Base-by-base conservation (phyloP, 2,888 invertebrate species). In the Scaeva pyrastri region DNA sequence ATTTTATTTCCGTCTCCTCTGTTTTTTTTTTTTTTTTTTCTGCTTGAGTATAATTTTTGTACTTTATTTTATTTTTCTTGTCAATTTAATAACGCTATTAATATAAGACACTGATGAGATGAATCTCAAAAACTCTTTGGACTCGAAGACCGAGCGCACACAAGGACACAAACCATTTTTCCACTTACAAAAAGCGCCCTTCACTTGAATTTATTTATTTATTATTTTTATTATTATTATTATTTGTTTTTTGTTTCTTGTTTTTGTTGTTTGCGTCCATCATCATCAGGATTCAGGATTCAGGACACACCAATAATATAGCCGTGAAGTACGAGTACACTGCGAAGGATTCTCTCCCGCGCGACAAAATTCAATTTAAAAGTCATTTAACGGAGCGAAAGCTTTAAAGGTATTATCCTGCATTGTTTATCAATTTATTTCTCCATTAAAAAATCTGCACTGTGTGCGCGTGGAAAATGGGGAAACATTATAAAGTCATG, bases 391-490 rank as follows among this genome's bases (percentile, higher is more conserved):
- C 87, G 85, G 78, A 88, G 87, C 88, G 88, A 89, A 88, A 88
- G 88, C 86, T 89, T 89, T 89, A 88, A 89, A 88, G 88, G 83
- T 87, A 89, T 89, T 89, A 89, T 80, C 88, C 87, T 81, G 88
- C 88, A 89, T 88, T 88, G 89, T 89, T 88, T 89, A 89, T 83
- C 88, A 88, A 88, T 89, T 89, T 88, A 88, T 86, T 88, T 86
- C 85, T 85, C 88, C 88, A 88, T 88, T 88, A 88, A 88, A 86
- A 86, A 86, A 86, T 86, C 82, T 86, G 74, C 86, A 86, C 86
- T 82, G 77, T 82, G 77, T 86, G 56, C 70, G 70, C 77, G 70
- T 41, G 50, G 12, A 45, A 75, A 71, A 71, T 45, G 72, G 68
- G 21, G 21, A 26, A 43, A 48, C 16, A 45, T 56, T 19, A 70